Evolutionary conservation across 1,140 invertebrate species (phyloP), one percentile per base, ranked within the genome.

Genomic region (Drosophila pachea): DNA sequence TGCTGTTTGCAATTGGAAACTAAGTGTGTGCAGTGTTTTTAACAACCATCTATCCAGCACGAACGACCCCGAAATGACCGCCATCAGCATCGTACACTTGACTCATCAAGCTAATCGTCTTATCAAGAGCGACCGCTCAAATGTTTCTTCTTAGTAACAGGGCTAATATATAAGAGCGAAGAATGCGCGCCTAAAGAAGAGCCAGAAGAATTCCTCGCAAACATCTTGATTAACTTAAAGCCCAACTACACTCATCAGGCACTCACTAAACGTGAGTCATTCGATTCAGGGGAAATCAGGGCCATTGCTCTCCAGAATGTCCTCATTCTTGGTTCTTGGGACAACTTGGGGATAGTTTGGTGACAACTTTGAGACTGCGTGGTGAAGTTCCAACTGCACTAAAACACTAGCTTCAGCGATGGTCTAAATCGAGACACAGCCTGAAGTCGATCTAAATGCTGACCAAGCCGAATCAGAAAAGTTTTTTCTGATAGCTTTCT

Each of bases 11-110:
- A 52, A 59, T 43, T 36, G 7, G 47, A 53, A 60, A 11, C 59
- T 48, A 12, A 49, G 29, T 32, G 38, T 38, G 64, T 76, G 32
- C 22, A 22, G 22, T 22, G 22, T 3, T 22, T 22, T 22, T 22
- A 3, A 2, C 22, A 3, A 22, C 22, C 22, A 22, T 22, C 22
- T 38, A 5, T 5, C 14, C 5, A 48, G 45, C 16, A 29, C 38
- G 31, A 38, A 63, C 48, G 78, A 83, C 78, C 78, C 78, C 79
- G 55, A 83, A 82, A 83, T 78, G 78, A 83, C 78, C 79, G 79
- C 48, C 75, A 78, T 64, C 40, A 67, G 53, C 54, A 58, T 58
- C 73, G 68, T 52, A 63, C 73, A 73, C 64, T 73, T 48, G 58
- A 68, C 55, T 16, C 60, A 64, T 63, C 68, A 31, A 54, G 71